These are phyloP conservation scores for Gallinago undulata DNA, from an alignment of 2,113 vertebrate genomes.

Conservation along the genomic window DNA sequence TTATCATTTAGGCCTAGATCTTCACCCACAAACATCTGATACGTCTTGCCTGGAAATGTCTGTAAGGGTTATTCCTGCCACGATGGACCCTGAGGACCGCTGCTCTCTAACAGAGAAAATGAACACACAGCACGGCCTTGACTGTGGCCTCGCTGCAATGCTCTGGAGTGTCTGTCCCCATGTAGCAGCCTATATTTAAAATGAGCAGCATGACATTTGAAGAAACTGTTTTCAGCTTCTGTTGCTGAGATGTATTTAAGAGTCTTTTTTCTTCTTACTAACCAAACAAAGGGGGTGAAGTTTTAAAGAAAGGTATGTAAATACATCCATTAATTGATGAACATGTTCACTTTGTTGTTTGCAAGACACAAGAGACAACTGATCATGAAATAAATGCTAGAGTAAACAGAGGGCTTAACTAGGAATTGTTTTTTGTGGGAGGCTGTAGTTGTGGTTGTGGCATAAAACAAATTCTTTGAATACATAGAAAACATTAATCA, in stretches of 20 bases:
- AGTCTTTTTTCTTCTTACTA: background rate
- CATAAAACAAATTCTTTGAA: conserved; percentile 16
- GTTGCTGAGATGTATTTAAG: background rate
- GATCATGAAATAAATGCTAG: background rate
- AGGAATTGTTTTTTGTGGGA: background rate
- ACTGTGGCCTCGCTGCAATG: background rate
- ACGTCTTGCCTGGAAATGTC: background rate
- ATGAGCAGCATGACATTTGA: background rate
- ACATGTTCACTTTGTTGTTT: background rate
- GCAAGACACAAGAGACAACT: background rate
- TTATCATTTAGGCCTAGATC: background rate
- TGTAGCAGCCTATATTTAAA: background rate
- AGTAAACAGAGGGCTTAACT: background rate
- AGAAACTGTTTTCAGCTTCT: background rate
- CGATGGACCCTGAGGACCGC: background rate
- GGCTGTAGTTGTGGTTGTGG: background rate
- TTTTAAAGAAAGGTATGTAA: background rate
- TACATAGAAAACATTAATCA: background rate
- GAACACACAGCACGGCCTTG: background rate
- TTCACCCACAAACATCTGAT: background rate
- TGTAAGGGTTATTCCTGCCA: background rate
- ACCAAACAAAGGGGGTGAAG: background rate
- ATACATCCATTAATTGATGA: background rate
- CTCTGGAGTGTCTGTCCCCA: background rate
- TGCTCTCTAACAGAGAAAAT: background rate